Percentiles rank a stretch among this genome's conserved stretches.
Evolutionary conservation across 1,140 invertebrate genomes (phyloP).

Genomic region (Diachasmimorpha longicaudata): DNA sequence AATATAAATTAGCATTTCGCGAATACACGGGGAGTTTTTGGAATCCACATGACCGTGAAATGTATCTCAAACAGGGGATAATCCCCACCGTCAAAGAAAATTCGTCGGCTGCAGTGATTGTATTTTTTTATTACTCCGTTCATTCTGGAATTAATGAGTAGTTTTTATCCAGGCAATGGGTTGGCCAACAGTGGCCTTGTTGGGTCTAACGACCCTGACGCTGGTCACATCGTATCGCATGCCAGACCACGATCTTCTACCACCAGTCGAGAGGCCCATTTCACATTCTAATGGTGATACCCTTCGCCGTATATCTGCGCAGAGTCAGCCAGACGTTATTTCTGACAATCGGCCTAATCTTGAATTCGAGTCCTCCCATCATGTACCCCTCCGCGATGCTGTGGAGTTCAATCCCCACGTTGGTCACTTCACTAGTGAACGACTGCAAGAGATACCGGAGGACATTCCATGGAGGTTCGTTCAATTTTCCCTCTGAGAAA

Average conservation of each 20-base stretch:
- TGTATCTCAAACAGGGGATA: too few species aligned
- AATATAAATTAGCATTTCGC: slow-evolving; percentile 15
- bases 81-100: neutral
- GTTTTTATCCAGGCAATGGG: slow-evolving; percentile 38
- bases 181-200: slow-evolving; percentile 40
- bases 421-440: slow-evolving; percentile 47
- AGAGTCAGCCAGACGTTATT: slow-evolving; percentile 55
- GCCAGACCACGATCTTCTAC: slow-evolving; percentile 22
- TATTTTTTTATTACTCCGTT: neutral
- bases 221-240: slow-evolving; percentile 42
- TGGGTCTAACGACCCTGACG: slow-evolving; percentile 37
- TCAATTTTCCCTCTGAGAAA: neutral
- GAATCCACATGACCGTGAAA: too few species aligned
- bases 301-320: slow-evolving; percentile 66
- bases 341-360: slow-evolving; percentile 16
- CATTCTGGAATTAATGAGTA: neutral
- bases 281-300: slow-evolving; percentile 31
- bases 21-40: neutral
- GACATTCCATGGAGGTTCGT: slow-evolving; percentile 56
- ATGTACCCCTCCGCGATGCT: slow-evolving; percentile 63
- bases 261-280: slow-evolving; percentile 26
- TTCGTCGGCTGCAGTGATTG: neutral
- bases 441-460: slow-evolving; percentile 68
- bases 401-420: slow-evolving; percentile 63
- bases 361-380: slow-evolving; percentile 48